Evolutionary conservation across 1,140 invertebrate species (phyloP).

Genomic region (Elymnias hypermnestra): DNA sequence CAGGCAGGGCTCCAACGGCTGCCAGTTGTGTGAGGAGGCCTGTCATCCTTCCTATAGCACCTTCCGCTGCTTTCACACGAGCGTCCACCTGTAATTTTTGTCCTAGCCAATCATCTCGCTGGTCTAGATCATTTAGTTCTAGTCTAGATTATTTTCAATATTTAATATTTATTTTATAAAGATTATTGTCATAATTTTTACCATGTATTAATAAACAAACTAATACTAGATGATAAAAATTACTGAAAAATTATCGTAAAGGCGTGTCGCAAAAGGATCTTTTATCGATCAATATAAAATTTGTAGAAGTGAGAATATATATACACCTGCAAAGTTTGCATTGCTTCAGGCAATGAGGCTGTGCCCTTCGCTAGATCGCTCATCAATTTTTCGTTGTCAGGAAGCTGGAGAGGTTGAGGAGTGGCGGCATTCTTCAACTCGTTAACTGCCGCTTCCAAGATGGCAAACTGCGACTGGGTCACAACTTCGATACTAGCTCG

Average conservation of each 20-base stretch:
- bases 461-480: slow-evolving; percentile 41
- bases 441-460: slow-evolving; percentile 32
- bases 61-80: slow-evolving; percentile 45
- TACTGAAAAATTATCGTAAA: too few relatives aligned
- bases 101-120: too few relatives aligned
- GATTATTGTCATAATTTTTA: too few relatives aligned
- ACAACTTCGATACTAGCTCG: slow-evolving; percentile 46
- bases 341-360: slow-evolving; percentile 45
- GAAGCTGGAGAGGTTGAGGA: slow-evolving; percentile 33
- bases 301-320: not conserved
- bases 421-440: slow-evolving; percentile 23
- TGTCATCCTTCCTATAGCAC: slow-evolving; percentile 39
- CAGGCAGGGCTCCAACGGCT: slow-evolving; percentile 34
- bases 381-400: slow-evolving; percentile 38
- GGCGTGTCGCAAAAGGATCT: too few relatives aligned
- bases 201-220: too few relatives aligned
- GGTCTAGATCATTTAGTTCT: too few relatives aligned
- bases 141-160: too few relatives aligned
- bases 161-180: too few relatives aligned
- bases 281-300: too few relatives aligned
- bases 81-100: slow-evolving; percentile 35
- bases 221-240: too few relatives aligned
- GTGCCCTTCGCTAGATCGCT: slow-evolving; percentile 36
- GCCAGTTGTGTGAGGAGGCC: slow-evolving; percentile 43
- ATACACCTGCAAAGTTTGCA: slow-evolving; percentile 55